These are phyloP conservation scores for Colistium nudipinnis DNA, from an alignment of 2,113 vertebrate species.

Conservation along the genomic window DNA sequence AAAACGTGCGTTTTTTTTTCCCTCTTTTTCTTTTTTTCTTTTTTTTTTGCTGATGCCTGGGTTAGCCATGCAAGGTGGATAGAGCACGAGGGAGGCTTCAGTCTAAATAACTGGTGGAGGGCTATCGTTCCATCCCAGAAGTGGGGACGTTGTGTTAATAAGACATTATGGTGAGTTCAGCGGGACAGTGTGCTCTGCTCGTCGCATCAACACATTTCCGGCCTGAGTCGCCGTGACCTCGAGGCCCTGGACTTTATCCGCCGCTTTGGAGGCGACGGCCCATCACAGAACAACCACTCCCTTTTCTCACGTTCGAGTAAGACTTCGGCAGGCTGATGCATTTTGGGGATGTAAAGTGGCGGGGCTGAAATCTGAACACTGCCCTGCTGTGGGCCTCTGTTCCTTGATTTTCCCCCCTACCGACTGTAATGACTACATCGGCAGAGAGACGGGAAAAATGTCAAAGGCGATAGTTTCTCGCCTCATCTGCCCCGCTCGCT, in stretches of 20 bases:
- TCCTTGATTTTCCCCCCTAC: conserved; percentile 16
- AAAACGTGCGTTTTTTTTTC: conserved; percentile 28
- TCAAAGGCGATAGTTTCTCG: conserved; percentile 3
- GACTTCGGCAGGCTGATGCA: neutral
- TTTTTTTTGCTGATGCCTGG: conserved; percentile 49
- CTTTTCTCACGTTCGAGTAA: neutral
- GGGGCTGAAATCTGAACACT: conserved; percentile 24
- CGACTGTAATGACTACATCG: conserved; percentile 30
- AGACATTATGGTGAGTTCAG: conserved; percentile 37
- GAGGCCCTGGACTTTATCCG: conserved; percentile 31
- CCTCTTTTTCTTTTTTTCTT: too few species aligned
- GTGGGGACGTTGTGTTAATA: conserved; percentile 40
- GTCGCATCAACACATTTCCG: conserved; percentile 42
- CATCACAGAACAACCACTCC: neutral
- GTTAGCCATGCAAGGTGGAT: conserved; percentile 20
- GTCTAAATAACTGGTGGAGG: conserved; percentile 38
- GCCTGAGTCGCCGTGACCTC: conserved; percentile 46
- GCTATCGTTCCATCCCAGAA: conserved; percentile 5
- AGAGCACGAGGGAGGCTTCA: conserved; percentile 24
- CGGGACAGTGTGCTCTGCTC: conserved; percentile 8
- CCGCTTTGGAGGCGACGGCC: neutral
- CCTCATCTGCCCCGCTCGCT: conserved; percentile 12
- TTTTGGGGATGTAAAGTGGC: conserved; percentile 13
- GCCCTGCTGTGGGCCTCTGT: conserved; percentile 32
- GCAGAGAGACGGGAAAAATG: conserved; percentile 13